Evolutionary conservation across 2,797 vertebrate genomes (phyloP).

Genomic region (Etheostoma perlongum): DNA sequence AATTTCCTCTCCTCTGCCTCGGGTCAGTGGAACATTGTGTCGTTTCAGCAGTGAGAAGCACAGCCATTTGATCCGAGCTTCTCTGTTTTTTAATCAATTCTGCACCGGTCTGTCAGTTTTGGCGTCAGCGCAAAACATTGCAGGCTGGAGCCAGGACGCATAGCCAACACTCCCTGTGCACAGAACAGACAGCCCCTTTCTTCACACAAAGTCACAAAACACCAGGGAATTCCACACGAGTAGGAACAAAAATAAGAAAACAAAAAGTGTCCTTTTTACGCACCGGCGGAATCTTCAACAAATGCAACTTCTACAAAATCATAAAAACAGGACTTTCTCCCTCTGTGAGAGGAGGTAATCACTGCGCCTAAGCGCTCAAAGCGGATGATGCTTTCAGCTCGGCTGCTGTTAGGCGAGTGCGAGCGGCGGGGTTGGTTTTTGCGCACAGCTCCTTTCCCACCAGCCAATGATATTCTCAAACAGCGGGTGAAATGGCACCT

Average conservation of each 20-base stretch:
- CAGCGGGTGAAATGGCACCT: conserved; percentile 79
- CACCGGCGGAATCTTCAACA: conserved; percentile 8
- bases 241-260: conserved; percentile 9
- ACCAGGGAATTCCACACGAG: conserved; percentile 66
- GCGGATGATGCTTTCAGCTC: conserved; percentile 88
- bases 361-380: conserved; percentile 77
- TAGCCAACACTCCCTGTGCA: conserved; percentile 67
- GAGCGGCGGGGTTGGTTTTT: conserved; percentile 91
- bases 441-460: conserved; percentile 89
- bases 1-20: conserved; percentile 73
- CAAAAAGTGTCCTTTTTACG: conserved; percentile 43
- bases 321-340: conserved; percentile 57
- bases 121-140: conserved; percentile 80
- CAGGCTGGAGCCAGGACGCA: conserved; percentile 75
- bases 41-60: conserved; percentile 78
- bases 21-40: conserved; percentile 82
- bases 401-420: conserved; percentile 91
- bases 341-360: conserved; percentile 67
- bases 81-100: conserved; percentile 81
- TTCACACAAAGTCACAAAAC: conserved; percentile 71
- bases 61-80: conserved; percentile 85
- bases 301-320: conserved; percentile 33
- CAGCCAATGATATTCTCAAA: conserved; percentile 82
- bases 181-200: conserved; percentile 61
- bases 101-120: conserved; percentile 80